phyloP scores from a whole-genome alignment of 2,888 invertebrate species.

The Catocala fraxini region DNA sequence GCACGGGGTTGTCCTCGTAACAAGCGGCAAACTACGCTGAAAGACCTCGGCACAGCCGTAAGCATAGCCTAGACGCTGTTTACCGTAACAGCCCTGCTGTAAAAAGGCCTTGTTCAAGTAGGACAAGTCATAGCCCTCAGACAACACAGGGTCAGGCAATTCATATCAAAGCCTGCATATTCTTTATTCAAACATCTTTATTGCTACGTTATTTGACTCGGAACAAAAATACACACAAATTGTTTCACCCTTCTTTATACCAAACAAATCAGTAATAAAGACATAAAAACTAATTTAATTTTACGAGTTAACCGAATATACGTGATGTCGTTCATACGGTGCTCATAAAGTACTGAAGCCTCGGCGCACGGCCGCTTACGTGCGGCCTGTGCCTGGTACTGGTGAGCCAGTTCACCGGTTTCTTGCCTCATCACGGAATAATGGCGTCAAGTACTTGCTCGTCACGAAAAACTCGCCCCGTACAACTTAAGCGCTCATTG shows the following conservation, averaged over 20 bases:
- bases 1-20: too few species aligned
- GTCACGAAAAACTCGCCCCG: conserved; percentile 13
- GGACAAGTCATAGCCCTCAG: too few species aligned
- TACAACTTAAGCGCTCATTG: background rate
- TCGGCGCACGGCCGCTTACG: conserved; percentile 17
- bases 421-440: conserved; percentile 30
- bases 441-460: conserved; percentile 11
- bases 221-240: too few species aligned
- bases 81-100: too few species aligned
- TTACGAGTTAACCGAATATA: background rate
- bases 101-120: too few species aligned
- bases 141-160: too few species aligned
- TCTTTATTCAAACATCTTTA: too few species aligned
- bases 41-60: too few species aligned
- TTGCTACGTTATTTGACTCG: too few species aligned
- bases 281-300: conserved; percentile 4
- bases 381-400: conserved; percentile 36
- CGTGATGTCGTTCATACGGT: background rate
- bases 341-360: background rate
- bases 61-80: too few species aligned
- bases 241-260: background rate
- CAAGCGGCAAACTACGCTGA: too few species aligned
- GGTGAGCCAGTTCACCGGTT: conserved; percentile 13
- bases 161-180: too few species aligned
- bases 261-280: conserved; percentile 8